These are phyloP conservation scores for Sesia apiformis DNA, from an alignment of 2,888 invertebrate genomes.

Conservation along the genomic window DNA sequence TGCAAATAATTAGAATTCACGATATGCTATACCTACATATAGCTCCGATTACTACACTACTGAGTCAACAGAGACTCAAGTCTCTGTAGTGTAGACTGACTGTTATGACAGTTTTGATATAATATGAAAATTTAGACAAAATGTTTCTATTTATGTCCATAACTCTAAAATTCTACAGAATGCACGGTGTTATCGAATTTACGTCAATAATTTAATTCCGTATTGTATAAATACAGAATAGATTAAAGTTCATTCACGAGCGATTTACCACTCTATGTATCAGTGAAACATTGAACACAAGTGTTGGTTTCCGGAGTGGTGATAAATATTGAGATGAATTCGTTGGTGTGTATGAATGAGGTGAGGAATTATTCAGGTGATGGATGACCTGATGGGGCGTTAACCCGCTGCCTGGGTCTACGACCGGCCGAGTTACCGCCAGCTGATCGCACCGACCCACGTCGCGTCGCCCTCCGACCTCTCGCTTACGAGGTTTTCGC, in stretches of 20 bases:
- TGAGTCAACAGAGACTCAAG: too few species aligned
- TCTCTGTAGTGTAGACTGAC: too few species aligned
- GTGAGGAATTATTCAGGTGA: slow-evolving; percentile 60
- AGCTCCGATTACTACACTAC: too few species aligned
- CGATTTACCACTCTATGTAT: slow-evolving; percentile 24
- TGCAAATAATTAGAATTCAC: too few species aligned
- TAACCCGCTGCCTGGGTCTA: slow-evolving; percentile 50
- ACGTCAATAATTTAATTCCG: slow-evolving; percentile 3
- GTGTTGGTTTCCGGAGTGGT: slow-evolving; percentile 38
- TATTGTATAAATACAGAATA: slow-evolving; percentile 1
- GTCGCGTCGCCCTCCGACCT: slow-evolving; percentile 19
- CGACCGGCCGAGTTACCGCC: slow-evolving; percentile 63
- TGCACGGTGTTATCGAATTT: background rate
- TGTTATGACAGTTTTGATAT: too few species aligned
- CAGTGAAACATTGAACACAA: background rate
- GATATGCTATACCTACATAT: too few species aligned
- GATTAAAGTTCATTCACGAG: slow-evolving; percentile 23
- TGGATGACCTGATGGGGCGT: slow-evolving; percentile 38
- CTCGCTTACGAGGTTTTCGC: slow-evolving; percentile 26
- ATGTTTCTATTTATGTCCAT: too few species aligned
- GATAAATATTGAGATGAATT: slow-evolving; percentile 59
- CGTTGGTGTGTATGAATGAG: slow-evolving; percentile 57
- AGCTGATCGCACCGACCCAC: slow-evolving; percentile 50
- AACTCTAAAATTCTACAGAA: background rate
- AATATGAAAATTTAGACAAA: too few species aligned